Base-by-base conservation (phyloP, 2,797 vertebrate genomes). In the Acropternis orthonyx region DNA sequence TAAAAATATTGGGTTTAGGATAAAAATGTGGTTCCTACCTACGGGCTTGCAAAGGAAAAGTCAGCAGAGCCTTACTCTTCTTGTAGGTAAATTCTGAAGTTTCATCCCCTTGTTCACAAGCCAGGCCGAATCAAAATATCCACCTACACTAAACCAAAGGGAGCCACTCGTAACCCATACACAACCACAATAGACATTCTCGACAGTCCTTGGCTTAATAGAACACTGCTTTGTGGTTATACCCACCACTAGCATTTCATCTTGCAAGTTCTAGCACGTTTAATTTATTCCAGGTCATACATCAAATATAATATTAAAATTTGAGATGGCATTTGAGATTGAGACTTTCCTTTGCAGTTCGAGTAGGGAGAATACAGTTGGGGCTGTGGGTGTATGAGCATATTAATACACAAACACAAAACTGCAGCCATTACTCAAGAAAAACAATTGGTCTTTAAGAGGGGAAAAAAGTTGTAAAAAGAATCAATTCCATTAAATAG, bases 161-260 rank as follows among this genome's bases (percentile, higher is more conserved):
- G 96, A 96, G 95, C 83, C 93, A 94, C 96, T 94, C 3, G 0
- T 96, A 95, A 92, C 93, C 88, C 96, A 96, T 90, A 95, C 96
- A 97, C 86, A 94, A 96, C 95, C 96, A 96, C 96, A 97, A 95
- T 75, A 96, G 94, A 96, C 96, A 92, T 95, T 94, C 95, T 95
- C 43, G 1, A 91, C 83, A 94, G 95, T 87, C 83, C 88, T 94
- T 91, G 90, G 86, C 96, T 95, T 96, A 92, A 96, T 74, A 92
- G 89, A 96, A 95, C 96, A 96, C 93, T 95, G 72, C 88, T 93
- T 92, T 95, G 96, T 96, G 96, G 96, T 97, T 97, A 96, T 95
- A 94, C 77, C 95, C 93, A 94, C 93, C 93, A 93, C 92, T 91
- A 92, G 84, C 90, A 95, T 95, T 93, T 95, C 90, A 83, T 72